These are phyloP conservation scores for Eumacrocentrus americanus DNA, from an alignment of 2,888 invertebrate genomes.

Conservation along the genomic window DNA sequence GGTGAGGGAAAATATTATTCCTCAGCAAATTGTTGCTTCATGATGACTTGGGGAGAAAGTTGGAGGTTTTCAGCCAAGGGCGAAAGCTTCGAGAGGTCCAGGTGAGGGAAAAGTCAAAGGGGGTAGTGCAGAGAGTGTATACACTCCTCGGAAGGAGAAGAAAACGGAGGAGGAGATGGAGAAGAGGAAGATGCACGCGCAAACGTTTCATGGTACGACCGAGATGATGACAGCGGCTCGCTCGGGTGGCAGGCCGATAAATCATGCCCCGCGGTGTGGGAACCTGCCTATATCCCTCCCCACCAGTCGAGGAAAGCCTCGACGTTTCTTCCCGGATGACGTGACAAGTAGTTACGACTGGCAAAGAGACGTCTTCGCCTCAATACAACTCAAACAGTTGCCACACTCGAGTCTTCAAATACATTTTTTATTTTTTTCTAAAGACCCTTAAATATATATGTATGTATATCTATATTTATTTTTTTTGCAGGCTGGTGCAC, in stretches of 20 bases:
- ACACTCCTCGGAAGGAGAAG: slow-evolving; percentile 15
- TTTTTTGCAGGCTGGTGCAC: not conserved
- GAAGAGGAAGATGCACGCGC: no score
- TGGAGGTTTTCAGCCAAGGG: no score
- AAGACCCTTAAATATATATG: not conserved
- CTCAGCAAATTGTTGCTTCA: no score
- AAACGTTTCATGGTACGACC: slow-evolving; percentile 42
- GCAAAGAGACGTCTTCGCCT: no score
- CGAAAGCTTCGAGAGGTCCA: no score
- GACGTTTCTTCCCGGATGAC: slow-evolving; percentile 5
- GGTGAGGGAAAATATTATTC: no score
- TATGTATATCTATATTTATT: not conserved
- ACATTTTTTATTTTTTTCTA: not conserved
- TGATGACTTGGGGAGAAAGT: no score
- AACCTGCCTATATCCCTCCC: slow-evolving; percentile 39
- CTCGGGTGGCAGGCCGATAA: slow-evolving; percentile 56
- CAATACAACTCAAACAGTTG: no score
- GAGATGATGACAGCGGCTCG: slow-evolving; percentile 57
- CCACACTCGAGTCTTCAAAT: no score
- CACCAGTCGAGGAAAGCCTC: slow-evolving; percentile 13
- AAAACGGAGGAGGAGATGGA: no score
- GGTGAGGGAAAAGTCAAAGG: slow-evolving; percentile 1
- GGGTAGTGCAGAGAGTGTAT: not conserved
- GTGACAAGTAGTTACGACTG: slow-evolving; percentile 10
- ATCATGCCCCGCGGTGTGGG: slow-evolving; percentile 55